Conservation (phyloP, 2,797 vertebrate species). For the Gymnopithys bicolor region DNA sequence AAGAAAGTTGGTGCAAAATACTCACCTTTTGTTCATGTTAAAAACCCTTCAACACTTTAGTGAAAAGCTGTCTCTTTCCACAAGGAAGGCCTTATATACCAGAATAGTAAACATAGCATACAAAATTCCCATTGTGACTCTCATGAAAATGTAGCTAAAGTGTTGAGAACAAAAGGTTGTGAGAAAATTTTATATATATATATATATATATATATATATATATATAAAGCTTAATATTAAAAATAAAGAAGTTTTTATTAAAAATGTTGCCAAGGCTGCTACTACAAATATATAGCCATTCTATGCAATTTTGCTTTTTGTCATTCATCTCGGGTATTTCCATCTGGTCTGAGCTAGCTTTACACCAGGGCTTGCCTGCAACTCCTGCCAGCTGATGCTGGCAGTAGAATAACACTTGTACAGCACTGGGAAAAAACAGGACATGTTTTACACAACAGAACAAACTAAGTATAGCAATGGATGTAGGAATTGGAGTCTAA, state of each 20-base stretch:
- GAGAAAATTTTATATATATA: neutral
- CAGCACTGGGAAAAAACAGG: neutral
- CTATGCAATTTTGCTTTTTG: neutral
- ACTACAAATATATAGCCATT: neutral
- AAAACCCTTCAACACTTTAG: accelerated
- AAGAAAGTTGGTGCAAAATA: neutral
- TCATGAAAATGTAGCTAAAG: neutral
- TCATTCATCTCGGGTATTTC: neutral
- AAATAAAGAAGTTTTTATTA: too few species aligned
- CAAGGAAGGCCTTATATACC: neutral
- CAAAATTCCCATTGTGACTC: neutral
- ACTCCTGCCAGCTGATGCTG: neutral
- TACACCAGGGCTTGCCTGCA: neutral
- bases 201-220: neutral
- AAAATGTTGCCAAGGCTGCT: neutral
- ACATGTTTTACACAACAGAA: neutral
- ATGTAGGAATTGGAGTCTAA: neutral
- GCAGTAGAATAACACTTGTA: neutral
- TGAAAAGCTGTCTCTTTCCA: neutral
- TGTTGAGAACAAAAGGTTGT: neutral
- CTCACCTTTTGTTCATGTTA: neutral
- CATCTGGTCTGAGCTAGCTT: neutral
- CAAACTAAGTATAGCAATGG: neutral
- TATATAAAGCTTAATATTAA: neutral
- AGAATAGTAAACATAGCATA: neutral